Base-by-base conservation (phyloP, 2,888 invertebrate genomes). In the Pseudeuparius sepicola region DNA sequence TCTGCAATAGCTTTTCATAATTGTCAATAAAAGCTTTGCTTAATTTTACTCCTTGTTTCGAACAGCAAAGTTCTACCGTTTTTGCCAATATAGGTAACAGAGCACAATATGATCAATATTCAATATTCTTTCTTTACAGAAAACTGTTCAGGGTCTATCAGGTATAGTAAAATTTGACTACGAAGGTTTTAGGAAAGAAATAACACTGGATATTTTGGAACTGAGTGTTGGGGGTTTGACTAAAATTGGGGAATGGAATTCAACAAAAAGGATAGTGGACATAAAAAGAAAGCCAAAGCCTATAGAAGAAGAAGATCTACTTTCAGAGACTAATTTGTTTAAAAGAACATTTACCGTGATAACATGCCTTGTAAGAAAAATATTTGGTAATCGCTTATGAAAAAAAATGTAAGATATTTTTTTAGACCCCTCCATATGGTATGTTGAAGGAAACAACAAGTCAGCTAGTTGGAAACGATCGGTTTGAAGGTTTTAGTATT, bases 401-500 rank as follows among this genome's bases (percentile, higher is more conserved):
- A 10, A 4, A 31, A 3, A 10, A n/a, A n/a, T n/a, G n/a, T n/a
- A 20, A 7, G 20, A 28, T 12, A 6, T 24, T 27, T 29, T 45
- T 44, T 4, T 26, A 55, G 89, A 86, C 81, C 54, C 73, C 76
- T 24, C 94, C 94, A 0, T 94, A 93, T 51, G 83, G 86, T 7
- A 88, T 90, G 85, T 57, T 81, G 10, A 88, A 80, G 55, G 75
- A 82, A 51, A 77, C 80, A 0, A 58, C 76, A 10, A 63, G 56
- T 2, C 62, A 60, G 43, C 64, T 85, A 34, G 70, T 69, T 30
- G 89, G 88, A 2, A 90, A 90, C 52, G 83, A 82, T 42, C 73
- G 80, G 11, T 90, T 75, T 54, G 88, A 89, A 63, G 89, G 89
- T 4, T 93, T 85, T 54, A 85, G 85, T 16, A 79, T 93, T 33